Evolutionary conservation across 1,140 invertebrate genomes (phyloP), one percentile per base, ranked within the genome.

Genomic region (Plectrocnemia conspersa): DNA sequence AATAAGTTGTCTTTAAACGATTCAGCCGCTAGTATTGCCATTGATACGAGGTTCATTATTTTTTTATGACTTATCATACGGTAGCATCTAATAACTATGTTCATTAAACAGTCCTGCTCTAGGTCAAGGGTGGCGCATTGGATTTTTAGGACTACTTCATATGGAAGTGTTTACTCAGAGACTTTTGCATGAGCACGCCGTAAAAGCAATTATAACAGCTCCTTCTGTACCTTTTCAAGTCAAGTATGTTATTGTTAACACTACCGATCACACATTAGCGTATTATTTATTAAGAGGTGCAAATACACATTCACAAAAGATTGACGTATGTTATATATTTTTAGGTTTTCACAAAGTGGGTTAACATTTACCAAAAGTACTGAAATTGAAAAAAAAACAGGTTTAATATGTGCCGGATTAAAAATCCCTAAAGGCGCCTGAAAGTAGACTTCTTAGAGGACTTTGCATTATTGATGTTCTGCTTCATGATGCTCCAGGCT

Each of bases 81-180:
- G 3, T 3, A 35, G 16, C 3, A 13, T 35, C 11, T 13, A 35
- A 6, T 3, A 21, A n/a, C 6, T 52, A 24, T 52, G 3, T 45
- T 54, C 2, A 29, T 11, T 38, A 5, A 77, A 47, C 65, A 94
- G 93, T 79, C 83, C 89, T 53, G 93, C 93, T 2, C 73, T 98
- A 38, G 97, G 97, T 10, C 86, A 91, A 69, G 96, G 95, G 27
- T 98, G 90, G 88, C 79, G 91, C 38, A 68, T 96, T 24, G 95
- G 94, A 3, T 98, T 98, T 71, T 75, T 98, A 3, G 96, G 96
- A 0, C 73, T 98, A 2, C 74, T 99, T 5, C 96, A 98, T 68
- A 85, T 98, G 79, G 95, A 98, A 72, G 94, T 98, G 0, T 98
- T 98, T 66, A 86, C 82, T 54, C 93, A 98, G 69, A 76, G 96